Evolutionary conservation across 1,140 invertebrate species (phyloP), one percentile per base, ranked within the genome.

Genomic region (Ganaspis sp.): DNA sequence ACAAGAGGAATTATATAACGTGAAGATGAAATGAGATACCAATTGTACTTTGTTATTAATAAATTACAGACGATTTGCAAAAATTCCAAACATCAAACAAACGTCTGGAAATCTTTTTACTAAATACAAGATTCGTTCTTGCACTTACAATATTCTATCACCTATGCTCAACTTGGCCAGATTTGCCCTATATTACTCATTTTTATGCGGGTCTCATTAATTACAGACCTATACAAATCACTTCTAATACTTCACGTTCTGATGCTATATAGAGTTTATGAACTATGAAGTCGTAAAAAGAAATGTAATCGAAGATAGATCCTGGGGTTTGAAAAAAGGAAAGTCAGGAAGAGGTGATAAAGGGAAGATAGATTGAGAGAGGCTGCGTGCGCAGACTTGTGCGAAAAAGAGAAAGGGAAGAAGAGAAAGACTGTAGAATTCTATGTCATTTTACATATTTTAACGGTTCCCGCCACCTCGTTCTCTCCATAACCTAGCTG

Each of bases 361-460:
- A 83, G 77, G 77, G 58, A 72, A 58, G 75, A 78, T 76, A 54
- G 71, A 80, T 79, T 74, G 64, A 77, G 76, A 73, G 70, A 74
- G 80, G 76, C 69, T 54, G 45, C 45, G 45, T 49, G 45, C 45
- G 45, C 45, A 49, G 15, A 49, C 73, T 34, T 6, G 6, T 34
- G 29, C 29, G 29, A 34, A 71, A 78, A 76, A 77, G 76, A 78
- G 80, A 80, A 76, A 74, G 74, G 75, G 81, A 80, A 80, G 78
- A 17, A 49, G n/a, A 40, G n/a, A 49, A 49, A 49, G 45, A 49
- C 45, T 49, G 45, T 49, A 49, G 45, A n/a, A 49, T 15, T 49
- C 45, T 49, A 49, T 49, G 45, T 49, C 45, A 49, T 85, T 87
- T 88, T 88, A 87, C 87, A 87, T 89, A 84, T 88, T 88, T 89